Conservation (phyloP, 2,113 vertebrate genomes). For the Etheostoma cragini region DNA sequence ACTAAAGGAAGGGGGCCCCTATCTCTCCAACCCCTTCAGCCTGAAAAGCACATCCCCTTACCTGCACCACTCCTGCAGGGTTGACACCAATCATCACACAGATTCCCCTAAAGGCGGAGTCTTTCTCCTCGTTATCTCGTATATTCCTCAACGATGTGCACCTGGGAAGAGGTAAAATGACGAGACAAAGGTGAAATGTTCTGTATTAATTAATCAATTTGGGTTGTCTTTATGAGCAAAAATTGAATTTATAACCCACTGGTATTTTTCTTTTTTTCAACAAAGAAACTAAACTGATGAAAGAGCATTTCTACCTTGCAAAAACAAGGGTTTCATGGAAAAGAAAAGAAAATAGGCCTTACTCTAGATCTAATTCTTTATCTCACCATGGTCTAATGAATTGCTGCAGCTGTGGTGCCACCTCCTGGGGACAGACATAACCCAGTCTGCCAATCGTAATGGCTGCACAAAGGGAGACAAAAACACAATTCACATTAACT, state of each 20-base stretch:
- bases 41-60: slow-evolving; percentile 40
- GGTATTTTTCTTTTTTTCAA: neutral
- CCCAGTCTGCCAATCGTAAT: slow-evolving; percentile 95
- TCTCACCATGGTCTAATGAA: slow-evolving; percentile 95
- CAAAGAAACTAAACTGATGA: neutral
- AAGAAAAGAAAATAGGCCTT: neutral
- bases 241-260: neutral
- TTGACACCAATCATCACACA: slow-evolving; percentile 98
- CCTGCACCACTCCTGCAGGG: slow-evolving; percentile 94
- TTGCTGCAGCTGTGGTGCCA: slow-evolving; percentile 94
- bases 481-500: neutral
- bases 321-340: neutral
- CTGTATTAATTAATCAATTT: neutral
- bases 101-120: slow-evolving; percentile 94
- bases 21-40: too few species aligned
- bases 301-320: neutral
- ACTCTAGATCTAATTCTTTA: neutral
- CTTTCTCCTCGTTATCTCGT: slow-evolving; percentile 95
- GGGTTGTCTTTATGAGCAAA: too few species aligned
- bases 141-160: slow-evolving; percentile 95
- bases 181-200: neutral
- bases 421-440: slow-evolving; percentile 95
- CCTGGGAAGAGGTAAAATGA: slow-evolving; percentile 69
- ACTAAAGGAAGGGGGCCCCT: too few species aligned
- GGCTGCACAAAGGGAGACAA: slow-evolving; percentile 75